These are phyloP conservation scores for Drosophila mettleri DNA, from an alignment of 2,888 invertebrate genomes.

Conservation along the genomic window DNA sequence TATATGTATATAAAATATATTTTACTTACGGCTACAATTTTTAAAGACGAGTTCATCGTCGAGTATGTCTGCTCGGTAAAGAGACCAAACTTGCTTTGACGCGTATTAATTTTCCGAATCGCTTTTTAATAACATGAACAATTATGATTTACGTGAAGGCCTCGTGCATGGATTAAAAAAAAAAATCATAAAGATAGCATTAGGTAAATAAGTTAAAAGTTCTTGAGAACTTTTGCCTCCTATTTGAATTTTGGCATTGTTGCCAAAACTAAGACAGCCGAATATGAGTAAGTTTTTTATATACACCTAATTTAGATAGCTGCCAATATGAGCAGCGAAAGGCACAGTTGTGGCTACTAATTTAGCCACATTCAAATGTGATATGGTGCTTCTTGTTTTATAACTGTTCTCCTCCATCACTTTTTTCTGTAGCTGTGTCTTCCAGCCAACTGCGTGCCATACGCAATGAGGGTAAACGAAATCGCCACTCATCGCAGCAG, in stretches of 20 bases:
- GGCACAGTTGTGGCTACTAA: not conserved
- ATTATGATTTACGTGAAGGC: constrained; percentile 18
- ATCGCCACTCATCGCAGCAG: constrained; percentile 84
- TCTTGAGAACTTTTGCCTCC: constrained; percentile 1
- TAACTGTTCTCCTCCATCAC: constrained; percentile 71
- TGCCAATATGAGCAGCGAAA: not conserved
- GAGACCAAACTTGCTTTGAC: constrained; percentile 25
- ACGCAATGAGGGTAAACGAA: constrained; percentile 81
- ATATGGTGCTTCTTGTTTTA: not conserved
- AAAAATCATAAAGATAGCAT: constrained; percentile 43
- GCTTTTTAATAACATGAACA: constrained; percentile 29
- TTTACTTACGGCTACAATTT: constrained; percentile 24
- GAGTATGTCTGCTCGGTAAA: constrained; percentile 22
- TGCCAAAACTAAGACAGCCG: constrained; percentile 24
- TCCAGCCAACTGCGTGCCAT: constrained; percentile 76
- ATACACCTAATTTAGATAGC: constrained; percentile 23
- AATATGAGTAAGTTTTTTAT: constrained; percentile 19
- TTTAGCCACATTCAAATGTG: not conserved
- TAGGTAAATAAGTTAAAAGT: constrained; percentile 20
- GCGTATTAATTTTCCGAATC: not conserved
- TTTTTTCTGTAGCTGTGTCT: constrained; percentile 38
- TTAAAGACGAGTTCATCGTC: constrained; percentile 24
- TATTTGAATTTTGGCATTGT: constrained; percentile 23
- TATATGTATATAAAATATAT: too few relatives aligned
- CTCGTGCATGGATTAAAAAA: constrained; percentile 27